Evolutionary conservation across 1,140 invertebrate genomes (phyloP).

Genomic region (Triops cancriformis): DNA sequence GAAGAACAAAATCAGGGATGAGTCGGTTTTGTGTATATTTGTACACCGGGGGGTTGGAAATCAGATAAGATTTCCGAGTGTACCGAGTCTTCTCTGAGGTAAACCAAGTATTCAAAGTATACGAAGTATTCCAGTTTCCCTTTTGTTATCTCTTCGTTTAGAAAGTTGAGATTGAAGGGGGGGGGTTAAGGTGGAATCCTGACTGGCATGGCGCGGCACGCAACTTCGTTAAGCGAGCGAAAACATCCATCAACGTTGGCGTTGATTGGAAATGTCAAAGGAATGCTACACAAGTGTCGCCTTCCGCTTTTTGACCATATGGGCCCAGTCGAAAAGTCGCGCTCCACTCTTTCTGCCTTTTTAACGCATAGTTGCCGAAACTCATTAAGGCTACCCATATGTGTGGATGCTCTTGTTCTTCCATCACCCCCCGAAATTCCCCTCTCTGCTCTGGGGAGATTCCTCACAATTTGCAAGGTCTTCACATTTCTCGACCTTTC

Average conservation of each 20-base stretch:
- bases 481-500: too few species aligned
- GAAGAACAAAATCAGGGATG: neutral
- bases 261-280: constrained; percentile 14
- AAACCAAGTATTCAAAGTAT: too few species aligned
- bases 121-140: too few species aligned
- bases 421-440: too few species aligned
- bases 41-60: neutral
- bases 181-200: too few species aligned
- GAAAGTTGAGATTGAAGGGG: too few species aligned
- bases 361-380: neutral
- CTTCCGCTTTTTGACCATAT: neutral
- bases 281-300: neutral
- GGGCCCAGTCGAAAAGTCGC: neutral
- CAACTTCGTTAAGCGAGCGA: neutral
- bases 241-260: neutral
- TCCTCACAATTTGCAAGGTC: too few species aligned
- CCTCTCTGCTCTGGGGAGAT: too few species aligned
- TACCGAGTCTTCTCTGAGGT: neutral
- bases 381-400: too few species aligned
- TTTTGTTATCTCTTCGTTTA: too few species aligned
- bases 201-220: neutral
- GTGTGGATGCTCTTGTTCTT: too few species aligned
- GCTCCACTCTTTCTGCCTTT: neutral
- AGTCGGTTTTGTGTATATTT: neutral
- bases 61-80: neutral